A percentile compares a stretch with the other conserved stretches of the same genome.
Conservation (phyloP, 2,888 invertebrate genomes). For the Limnephilus marmoratus region DNA sequence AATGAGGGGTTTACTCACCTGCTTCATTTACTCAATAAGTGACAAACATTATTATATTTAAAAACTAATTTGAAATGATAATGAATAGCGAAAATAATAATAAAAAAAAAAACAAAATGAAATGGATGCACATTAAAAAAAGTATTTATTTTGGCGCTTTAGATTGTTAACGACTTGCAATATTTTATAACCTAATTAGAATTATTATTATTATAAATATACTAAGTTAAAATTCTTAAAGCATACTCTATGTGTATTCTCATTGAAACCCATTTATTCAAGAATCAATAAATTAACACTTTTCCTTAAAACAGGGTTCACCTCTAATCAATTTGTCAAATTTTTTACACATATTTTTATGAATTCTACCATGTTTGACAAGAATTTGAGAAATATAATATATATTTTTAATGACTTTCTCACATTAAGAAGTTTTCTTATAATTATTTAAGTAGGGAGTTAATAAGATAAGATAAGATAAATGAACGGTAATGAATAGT, state of each 20-base stretch:
- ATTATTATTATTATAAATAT: constrained; percentile 13
- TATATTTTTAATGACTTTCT: not conserved
- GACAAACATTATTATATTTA: not conserved
- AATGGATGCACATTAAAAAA: constrained; percentile 34
- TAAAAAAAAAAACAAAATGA: constrained; percentile 23
- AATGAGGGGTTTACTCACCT: constrained; percentile 4
- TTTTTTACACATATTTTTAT: not conserved
- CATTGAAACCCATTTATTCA: constrained; percentile 6
- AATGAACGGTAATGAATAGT: not conserved
- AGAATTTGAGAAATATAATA: not conserved
- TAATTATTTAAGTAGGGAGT: not conserved
- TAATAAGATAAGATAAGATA: no score
- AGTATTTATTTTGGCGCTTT: constrained; percentile 12
- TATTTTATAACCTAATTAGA: constrained; percentile 19
- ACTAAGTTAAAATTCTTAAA: constrained; percentile 44
- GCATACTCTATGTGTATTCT: constrained; percentile 5
- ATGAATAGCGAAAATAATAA: constrained; percentile 2
- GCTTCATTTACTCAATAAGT: constrained; percentile 1
- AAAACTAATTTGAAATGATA: not conserved
- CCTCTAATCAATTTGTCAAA: not conserved
- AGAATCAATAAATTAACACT: constrained; percentile 12
- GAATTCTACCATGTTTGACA: constrained; percentile 7
- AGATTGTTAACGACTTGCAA: not conserved
- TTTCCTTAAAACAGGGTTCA: constrained; percentile 5
- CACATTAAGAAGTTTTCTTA: not conserved